These are phyloP conservation scores for Chionomys nivalis DNA, from an alignment of 2,113 vertebrate genomes.

Conservation along the genomic window DNA sequence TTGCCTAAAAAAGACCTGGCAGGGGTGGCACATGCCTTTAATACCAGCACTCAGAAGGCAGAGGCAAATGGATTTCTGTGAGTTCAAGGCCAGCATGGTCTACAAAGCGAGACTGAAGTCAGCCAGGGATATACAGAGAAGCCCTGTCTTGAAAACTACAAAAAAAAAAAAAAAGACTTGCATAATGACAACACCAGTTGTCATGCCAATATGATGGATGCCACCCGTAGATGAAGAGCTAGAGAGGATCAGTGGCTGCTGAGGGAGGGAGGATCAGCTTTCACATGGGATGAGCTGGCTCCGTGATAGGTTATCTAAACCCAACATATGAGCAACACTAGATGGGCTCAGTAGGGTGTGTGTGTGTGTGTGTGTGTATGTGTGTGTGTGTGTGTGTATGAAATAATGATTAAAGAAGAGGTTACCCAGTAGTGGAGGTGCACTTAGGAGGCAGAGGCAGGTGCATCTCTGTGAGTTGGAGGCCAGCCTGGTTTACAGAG, in stretches of 20 bases:
- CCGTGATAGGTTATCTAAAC: no score
- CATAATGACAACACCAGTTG: not conserved
- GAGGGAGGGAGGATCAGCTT: no score
- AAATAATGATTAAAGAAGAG: no score
- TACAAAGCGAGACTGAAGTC: no score
- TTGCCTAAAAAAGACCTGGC: not conserved
- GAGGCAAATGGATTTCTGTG: no score
- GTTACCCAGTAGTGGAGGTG: no score
- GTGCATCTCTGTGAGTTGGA: not conserved
- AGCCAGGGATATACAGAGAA: not conserved
- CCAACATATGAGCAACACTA: no score
- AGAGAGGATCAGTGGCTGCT: not conserved
- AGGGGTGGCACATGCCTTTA: not conserved
- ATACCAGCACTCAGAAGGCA: no score
- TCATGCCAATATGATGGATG: not conserved
- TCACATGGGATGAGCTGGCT: no score
- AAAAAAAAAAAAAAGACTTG: not conserved
- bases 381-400: not conserved
- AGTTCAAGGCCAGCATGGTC: no score
- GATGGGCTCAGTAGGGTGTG: not conserved
- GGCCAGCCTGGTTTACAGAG: not conserved
- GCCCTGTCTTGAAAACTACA: not conserved
- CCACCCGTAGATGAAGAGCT: not conserved
- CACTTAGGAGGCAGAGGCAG: not conserved
- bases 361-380: not conserved